Evolutionary conservation across 2,888 invertebrate genomes (phyloP).

Genomic region (Chrysolina haemoptera): DNA sequence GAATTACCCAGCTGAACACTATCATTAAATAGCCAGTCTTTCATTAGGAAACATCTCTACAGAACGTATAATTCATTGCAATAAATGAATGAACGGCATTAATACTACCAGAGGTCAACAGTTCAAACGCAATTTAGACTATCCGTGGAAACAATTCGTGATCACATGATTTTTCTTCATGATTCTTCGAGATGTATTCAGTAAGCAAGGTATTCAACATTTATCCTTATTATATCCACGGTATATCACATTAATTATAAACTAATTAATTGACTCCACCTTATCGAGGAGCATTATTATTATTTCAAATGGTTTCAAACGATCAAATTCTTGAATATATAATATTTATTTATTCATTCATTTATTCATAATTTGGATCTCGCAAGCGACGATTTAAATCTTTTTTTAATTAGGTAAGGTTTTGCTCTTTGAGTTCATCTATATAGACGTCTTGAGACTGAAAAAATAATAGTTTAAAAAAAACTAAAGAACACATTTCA

Average conservation of each 20-base stretch:
- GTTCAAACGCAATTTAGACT: conserved; percentile 29
- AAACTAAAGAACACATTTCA: too few relatives aligned
- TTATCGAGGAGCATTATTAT: not conserved
- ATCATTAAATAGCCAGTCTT: not conserved
- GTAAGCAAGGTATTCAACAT: conserved; percentile 8
- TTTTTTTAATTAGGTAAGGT: too few relatives aligned
- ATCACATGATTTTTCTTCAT: not conserved
- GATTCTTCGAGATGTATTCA: not conserved
- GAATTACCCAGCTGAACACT: not conserved
- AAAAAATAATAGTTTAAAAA: too few relatives aligned
- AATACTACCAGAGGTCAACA: conserved; percentile 11
- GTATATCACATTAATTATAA: conserved; percentile 20
- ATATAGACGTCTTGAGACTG: too few relatives aligned
- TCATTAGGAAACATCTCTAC: not conserved
- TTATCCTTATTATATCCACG: not conserved
- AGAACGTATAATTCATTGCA: conserved; percentile 17
- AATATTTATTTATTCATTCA: too few relatives aligned
- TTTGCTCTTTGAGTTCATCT: too few relatives aligned
- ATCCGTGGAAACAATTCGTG: conserved; percentile 23
- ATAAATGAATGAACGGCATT: conserved; percentile 5
- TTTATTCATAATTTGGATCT: too few relatives aligned
- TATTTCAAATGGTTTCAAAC: conserved; percentile 8
- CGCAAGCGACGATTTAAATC: too few relatives aligned
- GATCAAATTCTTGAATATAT: too few relatives aligned
- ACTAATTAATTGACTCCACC: conserved; percentile 22